Percentiles rank a stretch among this genome's conserved stretches.
phyloP scores from a whole-genome alignment of 1,140 invertebrate species.

The Leptinotarsa undecemlineata region DNA sequence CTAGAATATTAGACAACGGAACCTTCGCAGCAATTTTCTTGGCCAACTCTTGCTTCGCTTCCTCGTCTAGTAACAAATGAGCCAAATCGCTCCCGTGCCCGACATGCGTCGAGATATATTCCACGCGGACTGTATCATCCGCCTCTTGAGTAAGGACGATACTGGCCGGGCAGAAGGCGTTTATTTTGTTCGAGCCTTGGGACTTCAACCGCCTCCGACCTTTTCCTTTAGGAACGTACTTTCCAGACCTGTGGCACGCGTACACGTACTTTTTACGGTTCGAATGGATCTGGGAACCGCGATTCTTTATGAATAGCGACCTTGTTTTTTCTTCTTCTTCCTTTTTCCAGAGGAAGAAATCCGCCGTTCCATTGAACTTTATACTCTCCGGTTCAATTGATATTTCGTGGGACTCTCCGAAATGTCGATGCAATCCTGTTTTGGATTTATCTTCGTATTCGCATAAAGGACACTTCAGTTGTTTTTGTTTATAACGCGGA shows the following conservation, averaged over 20 bases:
- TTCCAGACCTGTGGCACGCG: conserved; percentile 30
- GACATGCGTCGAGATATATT: conserved; percentile 31
- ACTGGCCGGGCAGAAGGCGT: conserved; percentile 33
- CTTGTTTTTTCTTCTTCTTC: conserved; percentile 19
- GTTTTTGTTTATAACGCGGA: background rate
- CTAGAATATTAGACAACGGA: conserved; percentile 33
- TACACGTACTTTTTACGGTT: conserved; percentile 16
- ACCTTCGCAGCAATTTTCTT: conserved; percentile 35
- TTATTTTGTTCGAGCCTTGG: conserved; percentile 33
- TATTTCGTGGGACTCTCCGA: conserved; percentile 17
- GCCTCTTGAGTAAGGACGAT: conserved; percentile 13
- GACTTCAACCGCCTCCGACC: conserved; percentile 25
- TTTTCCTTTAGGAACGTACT: conserved; percentile 21
- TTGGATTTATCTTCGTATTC: conserved; percentile 8
- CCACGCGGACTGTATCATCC: conserved; percentile 18
- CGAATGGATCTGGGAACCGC: background rate
- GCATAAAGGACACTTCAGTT: conserved; percentile 26
- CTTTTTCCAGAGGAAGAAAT: conserved; percentile 17
- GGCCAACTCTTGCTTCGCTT: conserved; percentile 30
- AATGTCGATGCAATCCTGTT: conserved; percentile 17
- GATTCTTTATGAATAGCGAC: conserved; percentile 9
- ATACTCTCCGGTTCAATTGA: background rate
- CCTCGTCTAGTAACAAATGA: conserved; percentile 29
- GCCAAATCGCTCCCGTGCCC: conserved; percentile 34
- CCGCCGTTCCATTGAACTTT: background rate